Evolutionary conservation across 2,113 vertebrate genomes (phyloP).

Genomic region (Chamaetylas fuelleborni): DNA sequence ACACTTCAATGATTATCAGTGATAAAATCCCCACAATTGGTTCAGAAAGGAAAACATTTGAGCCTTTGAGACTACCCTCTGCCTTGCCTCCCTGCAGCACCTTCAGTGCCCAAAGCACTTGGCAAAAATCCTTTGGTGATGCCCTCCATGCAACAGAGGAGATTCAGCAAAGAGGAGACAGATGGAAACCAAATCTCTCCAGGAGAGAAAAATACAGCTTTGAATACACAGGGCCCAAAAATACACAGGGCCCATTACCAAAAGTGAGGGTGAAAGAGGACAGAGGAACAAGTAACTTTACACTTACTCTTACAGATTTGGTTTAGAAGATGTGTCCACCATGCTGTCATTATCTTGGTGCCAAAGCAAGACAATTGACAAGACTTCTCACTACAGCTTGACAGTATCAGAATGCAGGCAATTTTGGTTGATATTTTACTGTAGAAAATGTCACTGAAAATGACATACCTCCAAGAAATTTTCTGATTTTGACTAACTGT

Average conservation of each 20-base stretch:
- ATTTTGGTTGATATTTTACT: slow-evolving; percentile 4
- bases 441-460: slow-evolving; percentile 7
- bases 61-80: background rate
- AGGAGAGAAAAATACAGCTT: background rate
- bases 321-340: background rate
- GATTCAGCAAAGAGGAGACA: background rate
- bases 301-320: background rate
- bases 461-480: background rate
- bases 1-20: background rate
- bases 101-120: background rate
- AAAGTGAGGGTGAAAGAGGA: background rate
- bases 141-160: background rate
- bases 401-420: background rate
- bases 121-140: background rate
- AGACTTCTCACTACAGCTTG: background rate
- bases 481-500: background rate
- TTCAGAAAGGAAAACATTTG: background rate
- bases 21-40: background rate
- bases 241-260: background rate
- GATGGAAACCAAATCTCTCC: background rate
- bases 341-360: background rate
- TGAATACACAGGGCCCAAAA: background rate
- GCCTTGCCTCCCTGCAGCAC: background rate
- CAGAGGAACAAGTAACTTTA: background rate
- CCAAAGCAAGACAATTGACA: background rate